Base-by-base conservation (phyloP, 2,797 vertebrate species). In the Odontamblyopus lacepedii region DNA sequence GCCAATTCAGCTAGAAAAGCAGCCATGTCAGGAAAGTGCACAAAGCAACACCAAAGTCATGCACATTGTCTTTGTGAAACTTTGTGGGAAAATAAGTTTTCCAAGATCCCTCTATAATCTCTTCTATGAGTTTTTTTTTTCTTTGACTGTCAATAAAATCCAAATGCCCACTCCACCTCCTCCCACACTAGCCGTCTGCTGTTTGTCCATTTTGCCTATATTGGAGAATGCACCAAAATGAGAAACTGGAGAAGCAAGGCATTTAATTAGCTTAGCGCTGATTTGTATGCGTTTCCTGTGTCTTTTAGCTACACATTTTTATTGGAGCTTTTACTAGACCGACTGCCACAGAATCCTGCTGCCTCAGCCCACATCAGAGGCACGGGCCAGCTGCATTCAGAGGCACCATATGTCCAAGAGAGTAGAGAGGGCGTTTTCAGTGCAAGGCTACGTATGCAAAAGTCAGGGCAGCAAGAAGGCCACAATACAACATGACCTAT, bases 391-490 rank as follows among this genome's bases (percentile, higher is more conserved):
- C 75, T 78, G 82, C 76, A 73, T 72, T 76, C 75, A 80, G 72
- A 80, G 71, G 30, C 67, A 68, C 79, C 88, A 86, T 88, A 86
- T 85, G 88, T 82, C 75, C 79, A 70, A 71, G 67, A 51, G 75
- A 68, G 70, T 69, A 78, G 75, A 78, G 67, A 71, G 29, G 57
- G 50, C 63, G 60, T 62, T 81, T 69, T 73, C 76, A 35, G 56
- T 50, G 9, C 38, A 70, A 70, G 64, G 53, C 66, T 30, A 67
- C 35, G 11, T 71, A 66, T 80, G 79, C 82, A 81, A 23, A 73
- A 68, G 57, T 83, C 72, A 78, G 16, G 69, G n/a, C 68, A 70
- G 78, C 44, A 67, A 27, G 72, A 80, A 70, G 73, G 67, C 59
- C 15, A 68, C 53, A 27, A 6, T 64, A 53, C 30, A 66, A 13